Percentiles rank a stretch among this genome's conserved stretches.
phyloP scores from a whole-genome alignment of 2,888 invertebrate genomes.

The Drosophila formosana region DNA sequence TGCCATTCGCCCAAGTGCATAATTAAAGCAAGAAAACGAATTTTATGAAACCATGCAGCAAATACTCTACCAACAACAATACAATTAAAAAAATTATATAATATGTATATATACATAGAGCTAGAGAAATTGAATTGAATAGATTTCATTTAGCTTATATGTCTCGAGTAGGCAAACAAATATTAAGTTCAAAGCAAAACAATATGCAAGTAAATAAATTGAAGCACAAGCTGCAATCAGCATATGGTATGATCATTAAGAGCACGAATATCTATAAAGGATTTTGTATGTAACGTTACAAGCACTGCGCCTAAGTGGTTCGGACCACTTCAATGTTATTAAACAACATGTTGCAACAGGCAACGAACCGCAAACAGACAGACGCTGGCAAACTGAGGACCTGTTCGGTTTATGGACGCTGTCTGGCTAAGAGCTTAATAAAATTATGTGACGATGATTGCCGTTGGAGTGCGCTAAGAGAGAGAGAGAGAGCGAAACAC shows the following conservation, averaged over 20 bases:
- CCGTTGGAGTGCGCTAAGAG: slow-evolving; percentile 35
- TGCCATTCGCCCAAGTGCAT: slow-evolving; percentile 41
- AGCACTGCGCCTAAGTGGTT: slow-evolving; percentile 28
- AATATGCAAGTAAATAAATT: too few species aligned
- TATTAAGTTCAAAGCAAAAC: too few species aligned
- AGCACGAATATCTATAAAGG: slow-evolving; percentile 13
- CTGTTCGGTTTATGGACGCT: slow-evolving; percentile 42
- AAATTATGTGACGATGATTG: slow-evolving; percentile 81
- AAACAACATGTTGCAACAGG: slow-evolving; percentile 43
- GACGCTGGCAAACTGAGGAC: slow-evolving; percentile 27
- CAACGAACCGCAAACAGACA: slow-evolving; percentile 47
- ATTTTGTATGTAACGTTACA: slow-evolving; percentile 14
- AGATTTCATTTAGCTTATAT: not conserved
- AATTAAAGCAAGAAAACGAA: slow-evolving; percentile 37
- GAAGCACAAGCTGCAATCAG: not conserved
- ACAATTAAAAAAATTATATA: too few species aligned
- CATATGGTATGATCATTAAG: slow-evolving; percentile 10
- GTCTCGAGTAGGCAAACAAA: not conserved
- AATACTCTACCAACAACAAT: slow-evolving; percentile 17
- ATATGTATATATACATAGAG: too few species aligned
- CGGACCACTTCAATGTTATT: slow-evolving; percentile 25
- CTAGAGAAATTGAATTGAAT: not conserved
- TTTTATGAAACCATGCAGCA: too few species aligned
- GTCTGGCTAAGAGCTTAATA: slow-evolving; percentile 73
- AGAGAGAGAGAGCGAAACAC: not conserved